Evolutionary conservation across 2,888 invertebrate genomes (phyloP), one percentile per base, ranked within the genome.

Genomic region (Diloba caeruleocephala): DNA sequence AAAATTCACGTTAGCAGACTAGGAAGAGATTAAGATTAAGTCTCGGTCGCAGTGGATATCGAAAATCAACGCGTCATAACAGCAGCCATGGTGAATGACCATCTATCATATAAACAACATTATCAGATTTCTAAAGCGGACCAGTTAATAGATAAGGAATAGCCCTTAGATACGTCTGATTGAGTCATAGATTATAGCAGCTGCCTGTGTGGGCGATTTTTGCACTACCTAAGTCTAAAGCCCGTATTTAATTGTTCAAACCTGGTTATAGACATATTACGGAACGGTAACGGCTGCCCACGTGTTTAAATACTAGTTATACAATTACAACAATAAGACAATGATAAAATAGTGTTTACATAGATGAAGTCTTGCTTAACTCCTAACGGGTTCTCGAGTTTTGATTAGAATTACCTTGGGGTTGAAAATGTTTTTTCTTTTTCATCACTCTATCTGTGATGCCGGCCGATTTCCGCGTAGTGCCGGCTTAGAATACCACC

Each of bases 231-330:
- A 10, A 36, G 31, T 41, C 31, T 26, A n/a, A n/a, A 23, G 26
- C 50, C 29, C 21, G 51, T 17, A 25, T 19, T 28, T 61, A 61
- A 61, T 61, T 61, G 61, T 61, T 61, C 28, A 36, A 44, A 36
- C 32, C 44, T 51, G 21, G 58, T 43, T 51, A 61, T 65, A 33
- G 51, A 65, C 59, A 57, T 64, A 61, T 65, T 51, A 42, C 37
- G 25, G 59, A 64, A 64, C 61, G 59, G 61, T 61, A 58, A 64
- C 51, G 51, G 23, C 65, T 58, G 36, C 61, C 61, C 61, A 61
- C 65, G 65, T 61, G n/a, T 28, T 14, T 15, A 1, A 36, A 62
- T 37, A 60, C 60, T 57, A 36, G 60, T 44, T 39, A 39, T 57
- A 28, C 49, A 64, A 64, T 60, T 64, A 42, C 58, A 49, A 64